Conservation (phyloP, 1,140 invertebrate genomes). For the Neodiprion fabricii region DNA sequence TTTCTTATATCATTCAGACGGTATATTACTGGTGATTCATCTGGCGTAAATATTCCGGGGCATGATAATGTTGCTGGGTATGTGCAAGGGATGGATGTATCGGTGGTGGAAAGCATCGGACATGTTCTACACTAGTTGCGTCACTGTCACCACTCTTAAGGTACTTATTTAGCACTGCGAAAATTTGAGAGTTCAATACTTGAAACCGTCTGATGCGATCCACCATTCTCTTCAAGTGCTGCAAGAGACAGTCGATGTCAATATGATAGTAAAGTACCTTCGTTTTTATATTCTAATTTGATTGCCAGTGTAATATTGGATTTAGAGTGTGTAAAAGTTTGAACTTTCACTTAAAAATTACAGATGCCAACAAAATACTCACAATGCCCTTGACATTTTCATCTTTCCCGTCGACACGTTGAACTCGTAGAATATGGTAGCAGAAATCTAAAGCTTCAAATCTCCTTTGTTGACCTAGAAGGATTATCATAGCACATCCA, state of each 20-base stretch:
- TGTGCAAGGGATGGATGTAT: constrained; percentile 77
- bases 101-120: constrained; percentile 95
- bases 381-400: constrained; percentile 96
- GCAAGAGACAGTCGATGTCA: constrained; percentile 41
- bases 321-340: not conserved
- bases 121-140: constrained; percentile 92
- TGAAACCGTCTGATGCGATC: constrained; percentile 97
- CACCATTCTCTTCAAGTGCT: constrained; percentile 96
- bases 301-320: constrained; percentile 8
- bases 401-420: constrained; percentile 96
- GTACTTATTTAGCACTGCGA: constrained; percentile 96
- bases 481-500: constrained; percentile 97
- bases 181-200: constrained; percentile 98
- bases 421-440: constrained; percentile 96
- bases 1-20: not conserved
- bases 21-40: constrained; percentile 49
- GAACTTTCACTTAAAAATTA: not conserved
- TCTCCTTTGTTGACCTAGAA: constrained; percentile 93
- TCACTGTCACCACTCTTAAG: constrained; percentile 85
- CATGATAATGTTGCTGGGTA: constrained; percentile 66
- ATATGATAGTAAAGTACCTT: not conserved
- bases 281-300: not conserved
- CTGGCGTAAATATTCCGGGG: constrained; percentile 67
- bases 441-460: constrained; percentile 99
- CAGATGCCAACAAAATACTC: constrained; percentile 62